Evolutionary conservation across 2,888 invertebrate genomes (phyloP).

Genomic region (Poecilobothrus nobilitatus): DNA sequence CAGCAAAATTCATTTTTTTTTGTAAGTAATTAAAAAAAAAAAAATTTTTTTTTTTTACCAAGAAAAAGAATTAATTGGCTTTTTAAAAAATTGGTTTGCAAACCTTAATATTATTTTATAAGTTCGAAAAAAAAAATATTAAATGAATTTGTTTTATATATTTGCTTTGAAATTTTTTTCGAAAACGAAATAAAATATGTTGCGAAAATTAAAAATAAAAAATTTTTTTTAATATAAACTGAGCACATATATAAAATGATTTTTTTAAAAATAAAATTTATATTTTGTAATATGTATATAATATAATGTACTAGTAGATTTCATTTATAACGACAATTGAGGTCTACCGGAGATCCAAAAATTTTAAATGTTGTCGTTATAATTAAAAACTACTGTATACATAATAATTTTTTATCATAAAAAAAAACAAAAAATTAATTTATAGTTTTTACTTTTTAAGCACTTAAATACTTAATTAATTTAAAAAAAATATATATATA

Average conservation of each 20-base stretch:
- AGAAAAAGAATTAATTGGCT: background rate
- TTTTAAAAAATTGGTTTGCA: background rate
- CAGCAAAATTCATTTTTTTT: background rate
- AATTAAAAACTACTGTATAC: no score
- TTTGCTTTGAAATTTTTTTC: background rate
- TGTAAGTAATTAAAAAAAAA: no score
- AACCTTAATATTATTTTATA: background rate
- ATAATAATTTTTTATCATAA: no score
- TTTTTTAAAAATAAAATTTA: background rate
- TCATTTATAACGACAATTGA: no score
- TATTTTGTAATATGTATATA: background rate
- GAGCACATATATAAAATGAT: background rate
- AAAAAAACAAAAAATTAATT: no score
- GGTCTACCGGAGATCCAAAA: no score
- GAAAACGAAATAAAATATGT: no score
- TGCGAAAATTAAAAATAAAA: no score
- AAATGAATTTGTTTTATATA: background rate
- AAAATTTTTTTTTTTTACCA: no score
- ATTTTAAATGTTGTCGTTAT: no score
- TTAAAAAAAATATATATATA: background rate
- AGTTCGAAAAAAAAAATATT: background rate
- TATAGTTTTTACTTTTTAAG: background rate
- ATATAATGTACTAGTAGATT: no score
- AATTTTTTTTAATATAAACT: no score
- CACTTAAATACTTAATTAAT: constrained; percentile 1